Conservation (phyloP, 2,797 vertebrate genomes). For the Gymnothorax javanicus region DNA sequence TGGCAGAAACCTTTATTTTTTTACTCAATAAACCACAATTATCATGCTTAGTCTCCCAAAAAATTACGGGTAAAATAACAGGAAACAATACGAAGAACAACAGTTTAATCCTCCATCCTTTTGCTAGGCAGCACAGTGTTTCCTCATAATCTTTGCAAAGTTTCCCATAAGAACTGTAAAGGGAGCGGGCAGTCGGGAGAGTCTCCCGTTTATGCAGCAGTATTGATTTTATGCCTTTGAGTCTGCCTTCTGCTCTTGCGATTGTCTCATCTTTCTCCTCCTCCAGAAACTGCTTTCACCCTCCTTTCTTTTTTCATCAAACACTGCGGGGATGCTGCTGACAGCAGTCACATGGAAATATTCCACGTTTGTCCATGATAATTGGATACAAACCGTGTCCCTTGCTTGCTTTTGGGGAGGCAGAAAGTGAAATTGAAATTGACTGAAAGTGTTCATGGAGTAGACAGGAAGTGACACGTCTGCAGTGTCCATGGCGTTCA, state of each 20-base stretch:
- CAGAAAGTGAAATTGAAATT: not conserved
- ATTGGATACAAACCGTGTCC: slow-evolving; percentile 8
- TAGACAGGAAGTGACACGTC: not conserved
- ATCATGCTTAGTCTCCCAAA: not conserved
- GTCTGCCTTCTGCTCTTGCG: slow-evolving; percentile 32
- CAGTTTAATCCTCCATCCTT: not conserved
- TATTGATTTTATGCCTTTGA: slow-evolving; percentile 52
- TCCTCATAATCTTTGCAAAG: slow-evolving; percentile 2
- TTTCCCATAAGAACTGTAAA: slow-evolving; percentile 12
- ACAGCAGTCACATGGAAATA: slow-evolving; percentile 15
- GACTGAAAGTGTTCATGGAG: not conserved
- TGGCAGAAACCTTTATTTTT: not conserved
- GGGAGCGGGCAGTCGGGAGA: slow-evolving; percentile 17
- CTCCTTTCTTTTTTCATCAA: not conserved
- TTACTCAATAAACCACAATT: not conserved
- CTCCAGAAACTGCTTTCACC: not conserved
- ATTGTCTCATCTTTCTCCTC: not conserved
- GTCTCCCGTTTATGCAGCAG: slow-evolving; percentile 32
- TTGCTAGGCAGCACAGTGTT: slow-evolving; percentile 13
- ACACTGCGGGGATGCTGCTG: slow-evolving; percentile 11
- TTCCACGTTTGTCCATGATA: slow-evolving; percentile 31
- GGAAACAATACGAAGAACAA: not conserved
- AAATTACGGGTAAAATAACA: not conserved
- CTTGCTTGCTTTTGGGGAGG: not conserved
- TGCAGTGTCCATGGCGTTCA: not conserved